Conservation (phyloP, 2,888 invertebrate genomes). For the Oscheius onirici region DNA sequence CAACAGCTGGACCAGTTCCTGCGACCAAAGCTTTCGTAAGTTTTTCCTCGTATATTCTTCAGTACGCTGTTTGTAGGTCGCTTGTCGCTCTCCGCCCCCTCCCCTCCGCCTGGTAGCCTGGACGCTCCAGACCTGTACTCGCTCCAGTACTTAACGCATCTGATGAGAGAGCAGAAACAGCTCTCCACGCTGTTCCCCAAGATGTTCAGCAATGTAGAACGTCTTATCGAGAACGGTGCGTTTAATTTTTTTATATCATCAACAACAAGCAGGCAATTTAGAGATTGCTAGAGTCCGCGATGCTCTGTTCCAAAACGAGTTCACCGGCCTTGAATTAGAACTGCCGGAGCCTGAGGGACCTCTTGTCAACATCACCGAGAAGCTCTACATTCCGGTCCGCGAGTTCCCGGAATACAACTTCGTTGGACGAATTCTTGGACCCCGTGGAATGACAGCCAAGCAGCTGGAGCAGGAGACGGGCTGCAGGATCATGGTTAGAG, state of each 20-base stretch:
- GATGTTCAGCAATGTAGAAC: constrained; percentile 63
- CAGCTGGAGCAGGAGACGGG: constrained; percentile 99
- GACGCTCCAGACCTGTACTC: constrained; percentile 23
- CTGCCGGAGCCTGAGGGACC: constrained; percentile 65
- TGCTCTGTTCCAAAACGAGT: constrained; percentile 95
- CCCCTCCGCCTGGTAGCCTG: constrained; percentile 11
- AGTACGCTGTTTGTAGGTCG: background rate
- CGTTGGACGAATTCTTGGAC: constrained; percentile 97
- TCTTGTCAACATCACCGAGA: constrained; percentile 92
- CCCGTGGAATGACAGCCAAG: constrained; percentile 99
- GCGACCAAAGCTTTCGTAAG: background rate
- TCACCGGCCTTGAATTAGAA: constrained; percentile 79
- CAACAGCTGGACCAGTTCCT: background rate
- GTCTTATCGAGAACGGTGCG: constrained; percentile 63
- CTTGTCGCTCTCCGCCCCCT: constrained; percentile 1
- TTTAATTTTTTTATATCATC: constrained; percentile 72
- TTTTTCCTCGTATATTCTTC: background rate
- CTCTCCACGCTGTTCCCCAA: constrained; percentile 57
- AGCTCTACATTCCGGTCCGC: constrained; percentile 99
- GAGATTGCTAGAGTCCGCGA: constrained; percentile 97
- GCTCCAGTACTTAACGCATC: constrained; percentile 58
- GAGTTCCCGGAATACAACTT: constrained; percentile 99
- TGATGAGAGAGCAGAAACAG: constrained; percentile 64
- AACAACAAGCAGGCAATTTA: too few species aligned
- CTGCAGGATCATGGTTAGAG: constrained; percentile 99